A percentile compares a stretch with the other conserved stretches of the same genome.
These are phyloP conservation scores for Cosmopolites sordidus DNA, from an alignment of 2,888 invertebrate genomes.

Conservation along the genomic window DNA sequence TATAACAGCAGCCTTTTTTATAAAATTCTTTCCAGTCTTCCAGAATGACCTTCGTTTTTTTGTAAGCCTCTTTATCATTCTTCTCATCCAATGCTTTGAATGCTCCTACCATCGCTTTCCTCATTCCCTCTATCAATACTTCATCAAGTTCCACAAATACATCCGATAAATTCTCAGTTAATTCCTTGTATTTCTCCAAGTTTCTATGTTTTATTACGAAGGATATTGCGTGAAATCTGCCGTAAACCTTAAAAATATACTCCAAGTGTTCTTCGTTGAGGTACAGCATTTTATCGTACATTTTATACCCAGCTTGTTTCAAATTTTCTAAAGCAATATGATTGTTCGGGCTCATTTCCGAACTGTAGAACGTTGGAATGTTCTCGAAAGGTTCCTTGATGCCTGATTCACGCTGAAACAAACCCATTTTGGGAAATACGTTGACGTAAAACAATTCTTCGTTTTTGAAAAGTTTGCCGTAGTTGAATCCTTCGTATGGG, in stretches of 20 bases:
- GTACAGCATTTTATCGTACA: constrained; percentile 12
- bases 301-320: constrained; percentile 5
- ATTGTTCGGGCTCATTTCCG: not conserved
- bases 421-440: constrained; percentile 7
- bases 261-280: constrained; percentile 12
- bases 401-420: not conserved
- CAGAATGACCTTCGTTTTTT: not conserved
- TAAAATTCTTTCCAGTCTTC: constrained; percentile 1
- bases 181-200: constrained; percentile 1
- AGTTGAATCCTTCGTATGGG: not conserved
- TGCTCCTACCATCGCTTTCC: not conserved
- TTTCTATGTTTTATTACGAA: constrained; percentile 15
- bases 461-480: constrained; percentile 3
- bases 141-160: not conserved
- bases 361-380: not conserved
- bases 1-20: constrained; percentile 11
- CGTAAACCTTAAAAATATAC: constrained; percentile 11
- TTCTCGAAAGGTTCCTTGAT: constrained; percentile 12
- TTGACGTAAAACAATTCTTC: constrained; percentile 14
- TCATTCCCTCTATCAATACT: not conserved
- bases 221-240: constrained; percentile 16
- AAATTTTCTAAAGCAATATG: constrained; percentile 12
- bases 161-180: not conserved
- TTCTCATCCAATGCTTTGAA: not conserved
- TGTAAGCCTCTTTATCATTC: not conserved